phyloP scores from a whole-genome alignment of 2,797 vertebrate species.

The Smutsia gigantea region DNA sequence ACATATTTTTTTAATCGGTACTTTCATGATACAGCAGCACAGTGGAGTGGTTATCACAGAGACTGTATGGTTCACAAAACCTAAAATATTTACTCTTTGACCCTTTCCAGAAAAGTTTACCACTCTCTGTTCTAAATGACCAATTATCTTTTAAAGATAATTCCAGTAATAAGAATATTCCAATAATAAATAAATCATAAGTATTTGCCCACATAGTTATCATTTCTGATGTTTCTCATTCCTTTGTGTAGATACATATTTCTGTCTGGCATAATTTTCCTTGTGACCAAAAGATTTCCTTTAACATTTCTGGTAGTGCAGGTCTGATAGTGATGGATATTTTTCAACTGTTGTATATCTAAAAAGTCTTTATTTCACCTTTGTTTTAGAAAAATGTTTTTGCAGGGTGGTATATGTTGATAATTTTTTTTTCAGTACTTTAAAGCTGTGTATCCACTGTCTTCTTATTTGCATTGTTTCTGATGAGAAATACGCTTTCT shows the following conservation, averaged over 20 bases:
- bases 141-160: neutral
- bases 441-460: neutral
- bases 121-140: neutral
- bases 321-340: neutral
- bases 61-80: neutral
- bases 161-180: neutral
- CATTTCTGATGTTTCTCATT: constrained; percentile 10
- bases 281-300: neutral
- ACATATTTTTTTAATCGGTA: neutral
- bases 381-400: neutral
- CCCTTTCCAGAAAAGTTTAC: neutral
- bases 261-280: neutral
- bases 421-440: neutral
- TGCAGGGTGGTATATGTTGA: neutral
- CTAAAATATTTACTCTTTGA: neutral
- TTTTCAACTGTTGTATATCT: neutral
- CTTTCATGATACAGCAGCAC: neutral
- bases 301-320: neutral
- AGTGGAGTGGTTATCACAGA: neutral
- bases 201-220: neutral
- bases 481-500: neutral
- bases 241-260: neutral
- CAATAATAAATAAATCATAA: neutral
- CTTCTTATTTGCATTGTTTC: neutral
- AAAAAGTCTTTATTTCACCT: neutral